phyloP scores from a whole-genome alignment of 1,140 invertebrate genomes.

The Drosophila melanica region DNA sequence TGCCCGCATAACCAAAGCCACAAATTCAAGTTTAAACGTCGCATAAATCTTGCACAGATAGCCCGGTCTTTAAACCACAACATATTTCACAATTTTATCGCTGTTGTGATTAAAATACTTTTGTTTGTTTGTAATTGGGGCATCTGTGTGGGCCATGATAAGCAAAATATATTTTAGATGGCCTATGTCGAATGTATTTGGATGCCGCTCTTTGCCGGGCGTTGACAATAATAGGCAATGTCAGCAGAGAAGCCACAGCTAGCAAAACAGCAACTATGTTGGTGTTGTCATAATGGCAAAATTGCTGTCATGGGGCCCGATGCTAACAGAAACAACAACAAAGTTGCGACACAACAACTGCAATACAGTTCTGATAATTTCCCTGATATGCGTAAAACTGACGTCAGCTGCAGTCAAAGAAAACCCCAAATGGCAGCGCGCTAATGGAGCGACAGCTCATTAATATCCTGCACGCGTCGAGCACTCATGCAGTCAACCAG shows the following conservation, averaged over 20 bases:
- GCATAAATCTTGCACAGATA: constrained; percentile 61
- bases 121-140: constrained; percentile 65
- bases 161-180: constrained; percentile 37
- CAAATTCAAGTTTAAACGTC: constrained; percentile 63
- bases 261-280: constrained; percentile 25
- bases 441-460: constrained; percentile 43
- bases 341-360: neutral
- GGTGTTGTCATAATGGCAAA: constrained; percentile 18
- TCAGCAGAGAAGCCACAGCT: constrained; percentile 29
- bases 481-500: constrained; percentile 10
- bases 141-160: constrained; percentile 47
- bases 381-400: constrained; percentile 24
- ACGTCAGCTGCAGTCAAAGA: constrained; percentile 9
- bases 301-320: constrained; percentile 11
- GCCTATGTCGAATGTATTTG: constrained; percentile 6
- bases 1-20: constrained; percentile 45
- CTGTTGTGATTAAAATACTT: constrained; percentile 47
- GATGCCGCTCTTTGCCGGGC: neutral
- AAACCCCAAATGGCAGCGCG: constrained; percentile 2
- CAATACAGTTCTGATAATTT: constrained; percentile 39
- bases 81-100: constrained; percentile 61
- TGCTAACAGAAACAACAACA: constrained; percentile 11
- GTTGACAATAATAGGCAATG: constrained; percentile 33
- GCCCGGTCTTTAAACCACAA: constrained; percentile 36
- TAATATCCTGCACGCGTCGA: constrained; percentile 33